phyloP scores from a whole-genome alignment of 1,140 invertebrate species.

The Heliothis subflexa region DNA sequence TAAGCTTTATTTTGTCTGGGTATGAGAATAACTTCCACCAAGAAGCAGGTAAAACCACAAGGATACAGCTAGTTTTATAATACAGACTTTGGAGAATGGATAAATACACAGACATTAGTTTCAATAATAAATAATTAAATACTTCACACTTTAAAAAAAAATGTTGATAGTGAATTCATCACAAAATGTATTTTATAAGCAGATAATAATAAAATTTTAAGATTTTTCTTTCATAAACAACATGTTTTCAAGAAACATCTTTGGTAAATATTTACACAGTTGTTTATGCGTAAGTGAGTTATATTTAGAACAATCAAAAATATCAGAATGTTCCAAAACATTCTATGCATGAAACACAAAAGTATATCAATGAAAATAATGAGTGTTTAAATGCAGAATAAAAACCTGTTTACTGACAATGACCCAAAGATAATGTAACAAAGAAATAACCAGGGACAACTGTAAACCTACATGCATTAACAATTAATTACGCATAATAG shows the following conservation, averaged over 20 bases:
- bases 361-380: conserved; percentile 14
- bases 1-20: too few species aligned
- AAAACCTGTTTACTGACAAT: conserved; percentile 37
- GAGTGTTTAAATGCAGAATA: conserved; percentile 10
- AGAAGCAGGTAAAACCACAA: too few species aligned
- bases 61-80: too few species aligned
- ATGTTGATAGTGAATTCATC: too few species aligned
- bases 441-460: conserved; percentile 39
- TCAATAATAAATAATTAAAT: too few species aligned
- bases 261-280: conserved; percentile 7
- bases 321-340: conserved; percentile 25
- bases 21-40: too few species aligned
- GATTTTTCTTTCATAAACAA: background rate
- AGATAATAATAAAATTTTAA: background rate
- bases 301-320: conserved; percentile 11
- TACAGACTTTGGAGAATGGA: too few species aligned
- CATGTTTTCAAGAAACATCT: too few species aligned
- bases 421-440: conserved; percentile 34
- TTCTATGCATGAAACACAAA: conserved; percentile 6
- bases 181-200: background rate
- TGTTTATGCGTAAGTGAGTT: conserved; percentile 5
- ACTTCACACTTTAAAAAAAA: too few species aligned
- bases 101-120: too few species aligned
- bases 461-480: conserved; percentile 41
- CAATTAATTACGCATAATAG: conserved; percentile 57